These are phyloP conservation scores for Drosophila meridiana DNA, from an alignment of 2,888 invertebrate genomes.

Conservation along the genomic window DNA sequence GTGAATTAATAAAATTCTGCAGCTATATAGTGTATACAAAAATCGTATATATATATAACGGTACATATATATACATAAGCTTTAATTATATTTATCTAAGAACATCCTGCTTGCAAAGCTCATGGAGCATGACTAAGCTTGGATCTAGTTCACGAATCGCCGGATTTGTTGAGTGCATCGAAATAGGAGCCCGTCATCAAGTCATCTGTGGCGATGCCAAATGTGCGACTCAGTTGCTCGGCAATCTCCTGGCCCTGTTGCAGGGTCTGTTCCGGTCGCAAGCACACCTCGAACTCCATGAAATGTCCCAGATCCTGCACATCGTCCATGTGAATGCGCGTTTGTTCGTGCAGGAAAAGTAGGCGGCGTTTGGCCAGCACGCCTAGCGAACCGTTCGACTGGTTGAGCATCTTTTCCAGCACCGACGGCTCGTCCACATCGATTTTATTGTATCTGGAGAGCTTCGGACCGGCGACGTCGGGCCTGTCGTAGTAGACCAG, in stretches of 20 bases:
- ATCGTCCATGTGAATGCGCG: slow-evolving; percentile 93
- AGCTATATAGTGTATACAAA: slow-evolving; percentile 2
- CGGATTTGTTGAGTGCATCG: slow-evolving; percentile 82
- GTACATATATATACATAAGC: not conserved
- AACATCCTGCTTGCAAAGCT: not conserved
- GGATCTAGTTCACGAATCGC: not conserved
- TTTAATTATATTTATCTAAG: not conserved
- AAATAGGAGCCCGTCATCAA: slow-evolving; percentile 87
- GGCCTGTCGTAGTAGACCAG: slow-evolving; percentile 93
- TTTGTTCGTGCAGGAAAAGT: slow-evolving; percentile 91
- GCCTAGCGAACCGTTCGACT: slow-evolving; percentile 89
- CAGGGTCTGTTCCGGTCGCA: slow-evolving; percentile 86
- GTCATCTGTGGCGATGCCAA: slow-evolving; percentile 86
- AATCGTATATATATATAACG: not conserved
- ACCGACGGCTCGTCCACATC: slow-evolving; percentile 86
- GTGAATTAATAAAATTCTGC: slow-evolving; percentile 36
- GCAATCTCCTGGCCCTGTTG: slow-evolving; percentile 87
- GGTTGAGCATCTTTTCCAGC: slow-evolving; percentile 86
- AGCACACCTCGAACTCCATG: slow-evolving; percentile 88
- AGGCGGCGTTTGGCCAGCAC: slow-evolving; percentile 91
- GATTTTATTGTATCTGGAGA: slow-evolving; percentile 89
- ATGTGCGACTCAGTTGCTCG: slow-evolving; percentile 86
- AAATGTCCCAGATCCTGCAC: slow-evolving; percentile 89
- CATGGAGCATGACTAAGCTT: not conserved
- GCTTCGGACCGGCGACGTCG: slow-evolving; percentile 92